Evolutionary conservation across 2,888 invertebrate species (phyloP), one percentile per base, ranked within the genome.

Genomic region (Pterobdella sp.): DNA sequence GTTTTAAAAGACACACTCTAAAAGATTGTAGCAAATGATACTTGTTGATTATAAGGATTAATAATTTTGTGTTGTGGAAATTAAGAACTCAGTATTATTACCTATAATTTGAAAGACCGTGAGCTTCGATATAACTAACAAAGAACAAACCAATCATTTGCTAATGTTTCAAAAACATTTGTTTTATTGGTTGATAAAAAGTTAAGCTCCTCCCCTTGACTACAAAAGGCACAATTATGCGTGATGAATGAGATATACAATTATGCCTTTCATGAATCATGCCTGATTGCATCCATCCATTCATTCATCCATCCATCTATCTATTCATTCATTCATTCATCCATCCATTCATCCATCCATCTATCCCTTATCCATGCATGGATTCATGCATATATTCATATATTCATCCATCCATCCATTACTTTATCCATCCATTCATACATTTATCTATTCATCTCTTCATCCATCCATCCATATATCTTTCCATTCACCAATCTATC

Each of bases 81-180:
- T n/a, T n/a, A n/a, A n/a, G n/a, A n/a, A n/a, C n/a, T n/a, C n/a
- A n/a, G n/a, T 14, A 22, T 56, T n/a, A 56, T 56, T 56, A n/a
- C 60, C 60, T 22, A 56, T 56, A 56, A 56, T 56, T 56, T 56
- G 4, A n/a, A 26, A 56, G n/a, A 7, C 7, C 60, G 3, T 26
- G n/a, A 56, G n/a, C 60, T 56, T n/a, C 60, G 60, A 56, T 56
- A 56, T 56, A 56, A 56, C 60, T 56, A 56, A 56, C 60, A 56
- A 56, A 56, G n/a, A 26, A 26, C 60, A 4, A n/a, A 26, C 60
- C 60, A 56, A 56, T 56, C 10, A n/a, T 3, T 22, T 7, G 26
- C 7, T 3, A n/a, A 26, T 18, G n/a, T n/a, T 4, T 56, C 3
- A 26, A 56, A 56, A 3, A 26, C 4, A 56, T 7, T 26, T 26